Evolutionary conservation across 2,888 invertebrate genomes (phyloP).

Genomic region (Philaethria dido): DNA sequence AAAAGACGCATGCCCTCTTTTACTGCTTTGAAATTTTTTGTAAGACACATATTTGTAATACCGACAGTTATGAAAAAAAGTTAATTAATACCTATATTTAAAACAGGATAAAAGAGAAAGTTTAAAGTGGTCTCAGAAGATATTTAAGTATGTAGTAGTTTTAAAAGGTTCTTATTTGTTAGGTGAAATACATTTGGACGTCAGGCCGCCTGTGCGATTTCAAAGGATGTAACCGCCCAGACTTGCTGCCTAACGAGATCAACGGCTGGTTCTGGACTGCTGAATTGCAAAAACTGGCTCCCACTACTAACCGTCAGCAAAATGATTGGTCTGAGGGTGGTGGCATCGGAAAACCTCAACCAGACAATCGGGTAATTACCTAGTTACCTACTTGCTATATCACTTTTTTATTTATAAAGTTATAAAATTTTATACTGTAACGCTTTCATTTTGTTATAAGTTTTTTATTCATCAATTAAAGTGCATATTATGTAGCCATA

Average conservation of each 20-base stretch:
- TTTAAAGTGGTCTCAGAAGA: neutral
- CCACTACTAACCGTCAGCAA: conserved; percentile 91
- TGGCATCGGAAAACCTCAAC: conserved; percentile 93
- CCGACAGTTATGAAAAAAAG: too few relatives aligned
- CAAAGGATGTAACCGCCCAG: conserved; percentile 93
- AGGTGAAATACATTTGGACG: conserved; percentile 96
- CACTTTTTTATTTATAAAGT: neutral
- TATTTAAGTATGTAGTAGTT: neutral
- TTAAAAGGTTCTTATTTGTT: neutral
- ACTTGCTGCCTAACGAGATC: conserved; percentile 90
- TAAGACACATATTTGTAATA: neutral
- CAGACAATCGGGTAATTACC: conserved; percentile 88
- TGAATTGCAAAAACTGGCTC: conserved; percentile 92
- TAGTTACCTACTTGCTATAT: neutral
- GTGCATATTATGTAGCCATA: neutral
- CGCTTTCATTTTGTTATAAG: neutral
- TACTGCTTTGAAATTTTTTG: neutral
- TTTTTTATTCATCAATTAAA: neutral
- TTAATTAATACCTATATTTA: too few relatives aligned
- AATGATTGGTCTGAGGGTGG: conserved; percentile 95
- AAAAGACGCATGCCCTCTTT: neutral
- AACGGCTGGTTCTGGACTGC: conserved; percentile 98
- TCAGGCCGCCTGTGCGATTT: conserved; percentile 95
- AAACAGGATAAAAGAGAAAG: neutral
- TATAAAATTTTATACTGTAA: neutral